Evolutionary conservation across 2,113 vertebrate species (phyloP).

Genomic region (Numida meleagris): DNA sequence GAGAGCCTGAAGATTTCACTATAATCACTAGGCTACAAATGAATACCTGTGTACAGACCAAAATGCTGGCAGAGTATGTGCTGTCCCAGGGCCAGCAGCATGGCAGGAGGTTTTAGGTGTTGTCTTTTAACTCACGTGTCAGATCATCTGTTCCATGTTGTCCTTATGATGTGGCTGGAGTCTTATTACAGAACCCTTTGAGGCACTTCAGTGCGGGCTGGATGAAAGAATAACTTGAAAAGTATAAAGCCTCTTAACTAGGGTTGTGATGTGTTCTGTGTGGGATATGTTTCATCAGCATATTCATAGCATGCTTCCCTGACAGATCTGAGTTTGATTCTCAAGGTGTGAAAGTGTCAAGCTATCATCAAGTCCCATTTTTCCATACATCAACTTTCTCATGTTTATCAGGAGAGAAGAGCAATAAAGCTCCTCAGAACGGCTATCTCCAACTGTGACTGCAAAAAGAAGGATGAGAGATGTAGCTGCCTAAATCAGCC

Average conservation of each 20-base stretch:
- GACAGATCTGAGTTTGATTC: slow-evolving; percentile 39
- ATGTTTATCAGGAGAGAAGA: slow-evolving; percentile 41
- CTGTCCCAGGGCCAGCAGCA: neutral
- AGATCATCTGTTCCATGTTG: slow-evolving; percentile 5
- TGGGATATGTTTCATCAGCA: slow-evolving; percentile 62
- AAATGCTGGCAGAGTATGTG: neutral
- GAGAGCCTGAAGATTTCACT: neutral
- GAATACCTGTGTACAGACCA: neutral
- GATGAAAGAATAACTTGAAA: slow-evolving; percentile 55
- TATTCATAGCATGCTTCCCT: slow-evolving; percentile 29
- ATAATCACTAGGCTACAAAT: neutral
- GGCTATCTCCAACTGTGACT: neutral
- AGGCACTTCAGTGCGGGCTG: neutral
- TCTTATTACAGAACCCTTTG: slow-evolving; percentile 14
- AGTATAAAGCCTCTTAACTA: slow-evolving; percentile 24
- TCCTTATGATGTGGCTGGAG: neutral
- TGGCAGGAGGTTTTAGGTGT: neutral
- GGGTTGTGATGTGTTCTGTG: slow-evolving; percentile 27
- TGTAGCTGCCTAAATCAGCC: neutral
- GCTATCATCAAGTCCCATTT: slow-evolving; percentile 63
- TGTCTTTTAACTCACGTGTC: neutral
- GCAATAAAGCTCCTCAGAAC: neutral
- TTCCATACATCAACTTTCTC: slow-evolving; percentile 42
- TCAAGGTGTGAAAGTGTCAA: slow-evolving; percentile 66
- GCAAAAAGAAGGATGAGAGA: neutral